Percentiles rank a stretch among this genome's conserved stretches.
These are phyloP conservation scores for Mechanitis mazaeus DNA, from an alignment of 2,888 invertebrate species.

Conservation along the genomic window DNA sequence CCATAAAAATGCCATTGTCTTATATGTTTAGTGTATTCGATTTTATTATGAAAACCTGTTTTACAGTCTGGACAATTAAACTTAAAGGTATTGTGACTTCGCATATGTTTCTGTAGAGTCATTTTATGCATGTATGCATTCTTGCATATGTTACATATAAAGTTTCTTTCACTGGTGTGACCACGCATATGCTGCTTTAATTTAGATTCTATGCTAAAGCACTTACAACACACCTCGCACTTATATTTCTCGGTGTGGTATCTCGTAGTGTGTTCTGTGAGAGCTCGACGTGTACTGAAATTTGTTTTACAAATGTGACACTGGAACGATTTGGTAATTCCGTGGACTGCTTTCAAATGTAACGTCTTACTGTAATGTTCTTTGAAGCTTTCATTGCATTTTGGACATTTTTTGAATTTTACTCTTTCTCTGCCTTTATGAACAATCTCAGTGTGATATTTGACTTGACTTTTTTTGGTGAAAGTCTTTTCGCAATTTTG, in stretches of 20 bases:
- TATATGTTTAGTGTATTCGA: constrained; percentile 34
- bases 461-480: constrained; percentile 56
- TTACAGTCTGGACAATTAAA: constrained; percentile 39
- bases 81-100: constrained; percentile 43
- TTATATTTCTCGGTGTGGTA: constrained; percentile 61
- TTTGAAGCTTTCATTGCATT: constrained; percentile 44
- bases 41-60: constrained; percentile 34
- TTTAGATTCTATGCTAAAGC: constrained; percentile 61
- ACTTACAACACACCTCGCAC: constrained; percentile 62
- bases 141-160: constrained; percentile 56
- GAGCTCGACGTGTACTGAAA: constrained; percentile 40
- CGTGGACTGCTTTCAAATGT: constrained; percentile 47
- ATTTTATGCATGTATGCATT: constrained; percentile 61
- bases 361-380: constrained; percentile 49
- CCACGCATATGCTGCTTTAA: constrained; percentile 61
- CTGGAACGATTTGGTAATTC: constrained; percentile 39
- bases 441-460: constrained; percentile 57
- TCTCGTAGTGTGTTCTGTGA: constrained; percentile 48
- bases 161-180: constrained; percentile 60
- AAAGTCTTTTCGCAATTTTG: constrained; percentile 56
- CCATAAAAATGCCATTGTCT: constrained; percentile 27
- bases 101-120: constrained; percentile 61
- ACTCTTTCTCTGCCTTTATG: constrained; percentile 44
- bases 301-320: constrained; percentile 44
- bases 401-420: constrained; percentile 42